Evolutionary conservation across 1,140 invertebrate species (phyloP), one percentile per base, ranked within the genome.

Genomic region (Berghia stephanieae): DNA sequence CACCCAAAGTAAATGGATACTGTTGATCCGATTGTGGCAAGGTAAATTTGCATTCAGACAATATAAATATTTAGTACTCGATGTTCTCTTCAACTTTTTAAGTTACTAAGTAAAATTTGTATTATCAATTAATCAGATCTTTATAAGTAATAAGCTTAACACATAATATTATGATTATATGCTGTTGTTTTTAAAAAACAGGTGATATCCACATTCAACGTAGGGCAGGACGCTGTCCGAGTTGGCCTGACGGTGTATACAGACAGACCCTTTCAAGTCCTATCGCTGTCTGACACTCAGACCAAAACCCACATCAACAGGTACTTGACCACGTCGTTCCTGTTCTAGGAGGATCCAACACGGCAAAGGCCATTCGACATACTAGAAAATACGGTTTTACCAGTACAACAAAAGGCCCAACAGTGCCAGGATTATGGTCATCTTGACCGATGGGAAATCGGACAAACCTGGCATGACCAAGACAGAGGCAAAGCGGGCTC

Each of bases 381-480:
- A 57, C 80, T 18, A 72, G 81, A 21, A 67, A 79, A 36, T 81
- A 77, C 2, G 81, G 85, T 55, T 31, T n/a, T 5, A 38, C 46
- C 8, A 36, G 70, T 13, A 34, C 44, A 16, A 38, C 49, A 3
- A 79, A 46, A 60, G 85, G 16, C 43, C 40, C 34, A 46, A 79
- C 13, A 81, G 78, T 1, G 82, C 81, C 13, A 81, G 81, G 49
- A 67, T 86, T 4, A 72, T 79, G 6, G 76, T 86, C n/a, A 57
- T 85, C 5, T 27, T 86, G 0, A 85, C 84, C 0, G 85, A 86
- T 74, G 85, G 85, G 46, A 55, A 82, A 34, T 86, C 85, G 5
- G 63, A 78, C 24, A 43, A 80, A 66, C 49, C 67, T 2, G 27
- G 67, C 3, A 57, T 69, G 13, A 85, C 85, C 3, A 43, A 43